phyloP scores from a whole-genome alignment of 1,140 invertebrate species.

The Trinorchestia longiramus region DNA sequence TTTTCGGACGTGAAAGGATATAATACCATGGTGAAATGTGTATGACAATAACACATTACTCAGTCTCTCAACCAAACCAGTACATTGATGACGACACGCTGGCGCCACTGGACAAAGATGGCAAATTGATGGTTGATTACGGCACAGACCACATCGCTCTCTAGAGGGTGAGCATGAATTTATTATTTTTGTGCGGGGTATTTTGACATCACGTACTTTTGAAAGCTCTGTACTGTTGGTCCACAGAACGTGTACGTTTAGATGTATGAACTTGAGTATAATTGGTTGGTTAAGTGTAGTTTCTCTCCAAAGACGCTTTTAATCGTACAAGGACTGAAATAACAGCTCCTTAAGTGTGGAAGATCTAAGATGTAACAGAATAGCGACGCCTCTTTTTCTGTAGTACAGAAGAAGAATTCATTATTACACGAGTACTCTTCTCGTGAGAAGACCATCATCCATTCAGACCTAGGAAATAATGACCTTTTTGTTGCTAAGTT shows the following conservation, averaged over 20 bases:
- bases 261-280: neutral
- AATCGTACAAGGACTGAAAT: neutral
- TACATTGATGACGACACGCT: slow-evolving; percentile 42
- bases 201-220: neutral
- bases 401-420: no score
- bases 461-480: neutral
- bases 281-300: neutral
- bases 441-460: neutral
- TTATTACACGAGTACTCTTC: neutral
- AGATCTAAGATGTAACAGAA: neutral
- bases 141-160: slow-evolving; percentile 58
- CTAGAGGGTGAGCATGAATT: slow-evolving; percentile 59
- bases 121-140: neutral
- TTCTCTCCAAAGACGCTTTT: neutral
- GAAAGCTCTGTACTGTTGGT: neutral
- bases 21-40: neutral
- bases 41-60: neutral
- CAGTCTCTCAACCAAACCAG: neutral
- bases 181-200: neutral
- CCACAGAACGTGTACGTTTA: neutral
- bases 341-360: neutral
- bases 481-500: neutral
- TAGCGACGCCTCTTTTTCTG: neutral
- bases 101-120: slow-evolving; percentile 35
- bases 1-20: neutral